Base-by-base conservation (phyloP, 2,113 vertebrate genomes). In the Ornithorhynchus anatinus region DNA sequence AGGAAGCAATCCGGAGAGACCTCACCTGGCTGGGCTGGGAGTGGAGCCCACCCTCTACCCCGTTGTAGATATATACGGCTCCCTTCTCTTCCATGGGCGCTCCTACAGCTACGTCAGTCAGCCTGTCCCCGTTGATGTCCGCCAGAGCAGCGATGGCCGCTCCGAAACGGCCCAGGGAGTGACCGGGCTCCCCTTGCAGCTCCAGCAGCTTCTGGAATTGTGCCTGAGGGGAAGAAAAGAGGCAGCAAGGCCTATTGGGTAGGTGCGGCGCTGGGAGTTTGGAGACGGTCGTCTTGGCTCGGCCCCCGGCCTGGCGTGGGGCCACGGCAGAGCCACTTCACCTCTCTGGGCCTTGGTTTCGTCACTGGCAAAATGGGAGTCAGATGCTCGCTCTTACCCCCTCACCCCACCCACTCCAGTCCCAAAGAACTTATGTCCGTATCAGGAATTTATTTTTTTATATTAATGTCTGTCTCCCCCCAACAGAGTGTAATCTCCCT, bases 81-180 rank as follows among this genome's bases (percentile, higher is more conserved):
- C 96, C 95, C 1, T 40, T 71, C 6, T 85, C 81, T 75, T 96
- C 95, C 7, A 95, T 88, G 0, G 96, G 95, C 9, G 95, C 95
- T 33, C 95, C 96, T 22, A 96, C 91, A 1, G 94, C 95, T 54
- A 95, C 77, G 1, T 96, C 96, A 6, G 19, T 32, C 53, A 94
- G 78, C 2, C 60, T 13, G 6, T 96, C 96, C 47, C 94, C 96
- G 2, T 96, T 95, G 72, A 96, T 64, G 80, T 96, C 96, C 8
- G 77, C 57, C 48, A 96, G 75, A 29, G 88, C 84, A 6, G 92
- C 33, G 29, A 96, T 89, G 44, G 92, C 89, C 0, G 89, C 82
- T 44, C 94, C 94, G 80, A 96, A 96, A 22, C 91, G 80, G 17
- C 94, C 94, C 38, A 86, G 83, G 0, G 73, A 74, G 75, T 88